phyloP scores from a whole-genome alignment of 2,888 invertebrate species.

The Acleris cristana region DNA sequence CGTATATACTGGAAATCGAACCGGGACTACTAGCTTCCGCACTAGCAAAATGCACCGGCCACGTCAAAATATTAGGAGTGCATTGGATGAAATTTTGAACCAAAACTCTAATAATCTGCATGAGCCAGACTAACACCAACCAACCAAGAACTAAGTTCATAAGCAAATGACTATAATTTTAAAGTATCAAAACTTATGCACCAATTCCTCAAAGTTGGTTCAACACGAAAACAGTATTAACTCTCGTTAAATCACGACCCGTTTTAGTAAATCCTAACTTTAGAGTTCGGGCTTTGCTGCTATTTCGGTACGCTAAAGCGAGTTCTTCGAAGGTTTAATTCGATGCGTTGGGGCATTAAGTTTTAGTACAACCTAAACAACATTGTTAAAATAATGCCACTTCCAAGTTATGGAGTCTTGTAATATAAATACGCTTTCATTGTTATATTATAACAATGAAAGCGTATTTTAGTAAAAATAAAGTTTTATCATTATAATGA shows the following conservation, averaged over 20 bases:
- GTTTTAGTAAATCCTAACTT: constrained; percentile 11
- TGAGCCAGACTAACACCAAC: not conserved
- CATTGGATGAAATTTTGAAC: not conserved
- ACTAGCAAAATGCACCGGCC: too few species aligned
- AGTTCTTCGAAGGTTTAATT: constrained; percentile 21
- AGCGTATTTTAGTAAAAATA: not conserved
- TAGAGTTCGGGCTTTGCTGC: constrained; percentile 12
- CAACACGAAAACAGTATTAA: constrained; percentile 8
- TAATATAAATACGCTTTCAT: too few species aligned
- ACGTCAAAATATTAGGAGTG: too few species aligned
- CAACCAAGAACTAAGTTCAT: not conserved
- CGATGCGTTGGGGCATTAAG: constrained; percentile 10
- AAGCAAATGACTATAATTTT: not conserved
- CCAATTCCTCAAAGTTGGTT: not conserved
- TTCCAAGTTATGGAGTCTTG: not conserved
- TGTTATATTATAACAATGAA: too few species aligned
- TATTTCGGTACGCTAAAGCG: constrained; percentile 16
- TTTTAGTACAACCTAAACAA: constrained; percentile 4
- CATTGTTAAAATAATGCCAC: not conserved
- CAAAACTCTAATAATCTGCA: not conserved
- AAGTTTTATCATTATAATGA: not conserved
- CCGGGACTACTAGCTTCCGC: too few species aligned
- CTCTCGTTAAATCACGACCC: constrained; percentile 3
- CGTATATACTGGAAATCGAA: too few species aligned
- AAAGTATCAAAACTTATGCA: constrained; percentile 9